Evolutionary conservation across 2,888 invertebrate species (phyloP), one percentile per base, ranked within the genome.

Genomic region (Phortica okadai): DNA sequence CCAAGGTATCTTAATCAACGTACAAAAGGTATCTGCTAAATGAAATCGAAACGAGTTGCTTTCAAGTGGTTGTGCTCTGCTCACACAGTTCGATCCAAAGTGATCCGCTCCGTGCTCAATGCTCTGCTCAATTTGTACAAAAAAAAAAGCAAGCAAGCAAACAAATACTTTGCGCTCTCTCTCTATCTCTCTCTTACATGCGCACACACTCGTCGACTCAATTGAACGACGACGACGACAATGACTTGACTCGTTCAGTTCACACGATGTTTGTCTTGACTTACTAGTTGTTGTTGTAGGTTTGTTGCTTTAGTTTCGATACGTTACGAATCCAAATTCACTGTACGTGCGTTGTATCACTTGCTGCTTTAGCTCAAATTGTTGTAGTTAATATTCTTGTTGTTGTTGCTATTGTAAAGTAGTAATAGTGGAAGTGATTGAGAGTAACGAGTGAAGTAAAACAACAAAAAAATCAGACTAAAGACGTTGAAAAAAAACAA

Each of bases 1-100:
- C 83, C 87, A 88, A 88, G 88, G 89, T 88, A 87, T 88, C 85
- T 89, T 89, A 89, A 87, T 86, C 88, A 83, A 87, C 88, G 89
- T 88, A 84, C 88, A 86, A 88, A 87, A 88, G 84, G 88, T 87
- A 88, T 87, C 84, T 88, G 88, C 83, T 84, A 84, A 89, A 86
- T 84, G 85, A 87, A 89, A 89, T 89, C 87, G 86, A 89, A 89
- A 88, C 89, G 89, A 89, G 89, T 89, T 89, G 89, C 83, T 86
- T 88, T 86, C 88, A 86, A 86, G 89, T 87, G 84, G 88, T 85
- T 84, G 82, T 84, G 82, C 79, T 72, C 75, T 75, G 75, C 76
- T 78, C 80, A 72, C 79, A 78, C 82, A 80, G 77, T 78, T 78
- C 62, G 25, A n/a, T 62, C 16, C 62, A 25, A 50, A 50, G 50